A percentile compares a stretch with the other conserved stretches of the same genome.
Evolutionary conservation across 2,113 vertebrate genomes (phyloP).

Genomic region (Genyomyrus donnyi): DNA sequence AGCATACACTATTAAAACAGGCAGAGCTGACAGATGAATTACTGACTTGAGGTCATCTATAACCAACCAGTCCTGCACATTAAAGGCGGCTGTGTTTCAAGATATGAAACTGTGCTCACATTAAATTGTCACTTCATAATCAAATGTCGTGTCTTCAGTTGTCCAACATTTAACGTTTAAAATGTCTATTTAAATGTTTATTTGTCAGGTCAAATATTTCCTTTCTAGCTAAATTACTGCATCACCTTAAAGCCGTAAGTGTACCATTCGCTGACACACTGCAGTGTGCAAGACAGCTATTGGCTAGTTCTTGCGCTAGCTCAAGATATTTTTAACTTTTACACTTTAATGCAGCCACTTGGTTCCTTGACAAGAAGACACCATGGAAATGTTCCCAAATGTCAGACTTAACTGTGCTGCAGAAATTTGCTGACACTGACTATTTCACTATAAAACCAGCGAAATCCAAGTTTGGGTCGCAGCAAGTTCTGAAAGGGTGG

Average conservation of each 20-base stretch:
- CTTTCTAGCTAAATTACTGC: neutral
- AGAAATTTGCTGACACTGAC: neutral
- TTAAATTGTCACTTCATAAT: neutral
- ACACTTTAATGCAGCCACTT: neutral
- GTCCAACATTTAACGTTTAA: neutral
- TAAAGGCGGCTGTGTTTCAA: neutral
- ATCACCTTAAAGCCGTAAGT: neutral
- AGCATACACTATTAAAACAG: neutral
- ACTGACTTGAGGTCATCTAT: neutral
- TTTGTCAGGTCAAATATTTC: neutral
- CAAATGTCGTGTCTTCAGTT: neutral
- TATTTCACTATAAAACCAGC: neutral
- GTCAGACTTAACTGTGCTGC: neutral
- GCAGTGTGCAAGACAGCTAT: neutral
- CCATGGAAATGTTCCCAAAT: neutral
- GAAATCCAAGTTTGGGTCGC: no score
- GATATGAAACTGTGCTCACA: neutral
- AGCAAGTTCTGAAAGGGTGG: no score
- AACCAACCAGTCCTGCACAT: neutral
- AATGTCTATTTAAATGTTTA: neutral
- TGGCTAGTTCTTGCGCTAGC: neutral
- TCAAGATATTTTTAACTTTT: neutral
- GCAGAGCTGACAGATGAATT: neutral
- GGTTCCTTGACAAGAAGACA: neutral
- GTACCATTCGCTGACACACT: neutral